Evolutionary conservation across 2,888 invertebrate species (phyloP).

Genomic region (Aporophyla nigra): DNA sequence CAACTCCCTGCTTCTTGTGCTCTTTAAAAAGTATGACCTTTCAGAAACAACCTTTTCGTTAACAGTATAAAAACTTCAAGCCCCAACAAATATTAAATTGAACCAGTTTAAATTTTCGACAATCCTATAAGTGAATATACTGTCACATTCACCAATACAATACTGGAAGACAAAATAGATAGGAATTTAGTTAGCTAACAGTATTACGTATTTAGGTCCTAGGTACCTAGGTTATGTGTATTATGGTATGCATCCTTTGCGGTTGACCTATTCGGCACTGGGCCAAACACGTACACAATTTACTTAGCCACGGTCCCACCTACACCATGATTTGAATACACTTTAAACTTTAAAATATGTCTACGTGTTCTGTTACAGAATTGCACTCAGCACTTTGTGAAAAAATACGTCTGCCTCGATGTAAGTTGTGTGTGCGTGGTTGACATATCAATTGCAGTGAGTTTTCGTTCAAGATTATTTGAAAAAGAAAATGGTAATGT

Average conservation of each 20-base stretch:
- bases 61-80: neutral
- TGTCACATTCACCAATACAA: slow-evolving; percentile 45
- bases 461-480: slow-evolving; percentile 2
- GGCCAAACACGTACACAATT: slow-evolving; percentile 90
- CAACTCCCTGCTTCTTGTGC: neutral
- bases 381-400: slow-evolving; percentile 54
- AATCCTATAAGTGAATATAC: slow-evolving; percentile 33
- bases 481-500: slow-evolving; percentile 9
- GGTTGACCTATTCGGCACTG: slow-evolving; percentile 86
- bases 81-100: slow-evolving; percentile 6
- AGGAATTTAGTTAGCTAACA: slow-evolving; percentile 62
- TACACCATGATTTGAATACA: slow-evolving; percentile 86
- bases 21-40: neutral
- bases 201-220: slow-evolving; percentile 64
- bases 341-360: slow-evolving; percentile 77
- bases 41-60: neutral
- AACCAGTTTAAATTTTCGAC: slow-evolving; percentile 18
- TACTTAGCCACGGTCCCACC: slow-evolving; percentile 84
- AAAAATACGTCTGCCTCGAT: slow-evolving; percentile 44
- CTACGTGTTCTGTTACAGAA: slow-evolving; percentile 59
- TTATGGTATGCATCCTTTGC: slow-evolving; percentile 76
- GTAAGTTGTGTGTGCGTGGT: slow-evolving; percentile 14
- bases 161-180: slow-evolving; percentile 62
- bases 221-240: slow-evolving; percentile 66
- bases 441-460: slow-evolving; percentile 6